Conservation (phyloP, 2,888 invertebrate species). For the Sclerodermus sp. region DNA sequence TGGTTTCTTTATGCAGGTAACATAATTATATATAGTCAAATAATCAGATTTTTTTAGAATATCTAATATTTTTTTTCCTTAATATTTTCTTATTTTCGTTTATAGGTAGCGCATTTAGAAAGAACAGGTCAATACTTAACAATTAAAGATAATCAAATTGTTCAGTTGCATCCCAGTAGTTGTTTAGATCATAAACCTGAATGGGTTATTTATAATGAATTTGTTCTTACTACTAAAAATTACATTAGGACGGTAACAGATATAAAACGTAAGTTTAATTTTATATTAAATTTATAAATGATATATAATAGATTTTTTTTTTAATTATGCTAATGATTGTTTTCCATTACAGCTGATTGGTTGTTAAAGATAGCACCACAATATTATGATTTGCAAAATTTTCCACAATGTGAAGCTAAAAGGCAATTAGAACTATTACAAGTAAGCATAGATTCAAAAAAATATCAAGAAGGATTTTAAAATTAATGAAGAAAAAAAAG, state of each 20-base stretch:
- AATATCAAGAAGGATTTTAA: constrained; percentile 88
- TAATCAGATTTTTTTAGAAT: not conserved
- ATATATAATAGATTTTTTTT: too few relatives aligned
- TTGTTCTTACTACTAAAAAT: constrained; percentile 98
- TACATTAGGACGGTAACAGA: constrained; percentile 99
- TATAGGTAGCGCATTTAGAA: constrained; percentile 92
- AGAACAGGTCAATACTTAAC: constrained; percentile 97
- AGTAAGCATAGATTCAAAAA: constrained; percentile 81
- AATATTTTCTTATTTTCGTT: constrained; percentile 6
- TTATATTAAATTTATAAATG: not conserved
- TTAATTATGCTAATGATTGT: not conserved
- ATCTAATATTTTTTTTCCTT: not conserved
- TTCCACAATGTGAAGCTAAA: constrained; percentile 96
- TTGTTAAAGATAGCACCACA: constrained; percentile 93
- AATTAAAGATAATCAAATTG: constrained; percentile 98
- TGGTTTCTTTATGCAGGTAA: constrained; percentile 99
- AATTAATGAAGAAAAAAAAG: constrained; percentile 34
- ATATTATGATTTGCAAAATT: constrained; percentile 97
- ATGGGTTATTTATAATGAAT: constrained; percentile 99
- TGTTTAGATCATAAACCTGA: constrained; percentile 99
- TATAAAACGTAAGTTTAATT: constrained; percentile 83
- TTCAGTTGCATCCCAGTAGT: constrained; percentile 98
- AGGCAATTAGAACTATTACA: constrained; percentile 88
- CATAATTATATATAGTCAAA: not conserved
- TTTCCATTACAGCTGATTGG: constrained; percentile 77